These are phyloP conservation scores for Aegithalos caudatus DNA, from an alignment of 2,113 vertebrate species.

Conservation along the genomic window DNA sequence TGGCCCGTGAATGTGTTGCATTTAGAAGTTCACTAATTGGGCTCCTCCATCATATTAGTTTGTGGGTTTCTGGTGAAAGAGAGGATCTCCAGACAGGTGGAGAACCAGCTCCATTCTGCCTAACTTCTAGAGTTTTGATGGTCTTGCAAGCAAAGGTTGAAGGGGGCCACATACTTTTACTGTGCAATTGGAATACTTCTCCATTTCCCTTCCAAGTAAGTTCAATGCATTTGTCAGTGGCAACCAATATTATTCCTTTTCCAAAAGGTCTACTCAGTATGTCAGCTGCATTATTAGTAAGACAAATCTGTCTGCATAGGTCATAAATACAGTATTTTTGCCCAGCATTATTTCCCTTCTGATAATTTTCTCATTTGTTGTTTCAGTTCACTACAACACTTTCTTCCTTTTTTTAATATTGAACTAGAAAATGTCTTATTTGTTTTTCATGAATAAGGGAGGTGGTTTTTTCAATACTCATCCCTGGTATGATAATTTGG, in stretches of 20 bases:
- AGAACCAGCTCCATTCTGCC: neutral
- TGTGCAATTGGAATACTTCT: neutral
- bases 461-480: neutral
- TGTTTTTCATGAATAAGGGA: neutral
- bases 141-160: neutral
- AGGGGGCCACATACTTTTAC: neutral
- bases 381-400: neutral
- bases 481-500: neutral
- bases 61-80: neutral
- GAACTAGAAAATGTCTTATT: slow-evolving; percentile 8
- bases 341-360: neutral
- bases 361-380: slow-evolving; percentile 1
- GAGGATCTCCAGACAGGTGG: neutral
- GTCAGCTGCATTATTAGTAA: neutral
- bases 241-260: neutral
- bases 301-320: neutral
- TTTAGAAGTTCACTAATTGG: neutral
- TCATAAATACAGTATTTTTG: neutral
- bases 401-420: neutral
- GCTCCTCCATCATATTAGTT: neutral
- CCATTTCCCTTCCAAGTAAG: neutral
- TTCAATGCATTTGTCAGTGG: neutral
- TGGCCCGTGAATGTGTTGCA: neutral
- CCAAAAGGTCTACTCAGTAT: neutral
- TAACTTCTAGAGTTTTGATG: neutral